Percentiles rank a stretch among this genome's conserved stretches.
These are phyloP conservation scores for Nansenia antarctica DNA, from an alignment of 2,113 vertebrate genomes.

Conservation along the genomic window DNA sequence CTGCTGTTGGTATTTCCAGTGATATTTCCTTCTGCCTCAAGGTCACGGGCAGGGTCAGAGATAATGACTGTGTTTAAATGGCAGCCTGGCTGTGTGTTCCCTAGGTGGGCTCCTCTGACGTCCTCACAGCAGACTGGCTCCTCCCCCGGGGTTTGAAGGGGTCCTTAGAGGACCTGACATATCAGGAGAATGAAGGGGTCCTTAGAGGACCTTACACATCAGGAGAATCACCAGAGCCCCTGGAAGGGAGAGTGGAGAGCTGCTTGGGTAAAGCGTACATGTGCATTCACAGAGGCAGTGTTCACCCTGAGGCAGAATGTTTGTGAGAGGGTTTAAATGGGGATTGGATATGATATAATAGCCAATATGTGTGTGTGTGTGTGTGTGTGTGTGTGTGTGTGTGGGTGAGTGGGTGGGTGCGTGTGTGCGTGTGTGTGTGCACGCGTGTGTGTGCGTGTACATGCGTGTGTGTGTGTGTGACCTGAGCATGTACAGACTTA, in stretches of 20 bases:
- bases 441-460: background rate
- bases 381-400: background rate
- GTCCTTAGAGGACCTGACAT: conserved; percentile 38
- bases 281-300: background rate
- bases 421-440: background rate
- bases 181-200: conserved; percentile 38
- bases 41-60: conserved; percentile 35
- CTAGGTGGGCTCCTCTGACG: conserved; percentile 23
- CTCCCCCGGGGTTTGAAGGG: conserved; percentile 45
- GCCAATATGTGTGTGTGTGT: background rate
- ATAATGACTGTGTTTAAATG: conserved; percentile 70
- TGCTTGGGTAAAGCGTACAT: background rate
- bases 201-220: conserved; percentile 34
- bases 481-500: background rate
- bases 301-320: background rate
- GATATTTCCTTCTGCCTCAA: conserved; percentile 58
- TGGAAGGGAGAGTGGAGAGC: background rate
- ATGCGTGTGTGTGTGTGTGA: background rate
- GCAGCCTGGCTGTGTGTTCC: conserved; percentile 41
- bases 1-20: conserved; percentile 54
- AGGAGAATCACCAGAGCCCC: no score
- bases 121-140: background rate
- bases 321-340: background rate
- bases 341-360: background rate
- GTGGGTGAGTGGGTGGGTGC: no score